phyloP scores from a whole-genome alignment of 2,888 invertebrate genomes.

The Notocelia uddmanniana region DNA sequence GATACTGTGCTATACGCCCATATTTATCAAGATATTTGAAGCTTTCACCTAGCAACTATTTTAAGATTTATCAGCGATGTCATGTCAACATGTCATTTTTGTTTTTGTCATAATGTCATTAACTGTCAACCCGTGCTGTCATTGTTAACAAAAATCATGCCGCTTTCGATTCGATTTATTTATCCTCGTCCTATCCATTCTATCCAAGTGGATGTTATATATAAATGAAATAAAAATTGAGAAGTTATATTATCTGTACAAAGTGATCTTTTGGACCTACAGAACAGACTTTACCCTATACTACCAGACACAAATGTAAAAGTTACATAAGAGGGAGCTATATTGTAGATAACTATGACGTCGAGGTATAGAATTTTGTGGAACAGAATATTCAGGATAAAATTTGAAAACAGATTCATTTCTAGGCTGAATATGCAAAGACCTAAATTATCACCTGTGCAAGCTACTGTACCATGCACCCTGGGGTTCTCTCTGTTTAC shows the following conservation, averaged over 20 bases:
- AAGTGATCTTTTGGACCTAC: not conserved
- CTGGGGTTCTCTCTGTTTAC: conserved; percentile 83
- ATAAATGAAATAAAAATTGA: not conserved
- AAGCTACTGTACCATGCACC: conserved; percentile 58
- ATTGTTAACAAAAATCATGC: not conserved
- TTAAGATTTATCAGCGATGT: not conserved
- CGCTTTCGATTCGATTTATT: not conserved
- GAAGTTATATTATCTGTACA: not conserved
- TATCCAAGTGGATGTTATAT: not conserved
- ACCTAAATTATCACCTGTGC: conserved; percentile 44
- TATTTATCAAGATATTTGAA: not conserved
- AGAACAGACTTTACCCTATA: not conserved
- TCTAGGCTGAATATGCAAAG: conserved; percentile 39
- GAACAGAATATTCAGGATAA: conserved; percentile 58
- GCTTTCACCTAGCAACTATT: not conserved
- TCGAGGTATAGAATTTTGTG: conserved; percentile 61
- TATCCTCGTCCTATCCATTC: too few species aligned
- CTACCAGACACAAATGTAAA: conserved; percentile 3
- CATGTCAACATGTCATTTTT: not conserved
- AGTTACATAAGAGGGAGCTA: conserved; percentile 22
- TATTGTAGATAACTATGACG: conserved; percentile 57
- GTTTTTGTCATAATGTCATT: not conserved
- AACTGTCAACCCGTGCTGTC: too few species aligned
- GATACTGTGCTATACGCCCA: not conserved
- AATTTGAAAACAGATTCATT: conserved; percentile 52